Evolutionary conservation across 2,888 invertebrate species (phyloP), one percentile per base, ranked within the genome.

Genomic region (Hydropsyche betteni): DNA sequence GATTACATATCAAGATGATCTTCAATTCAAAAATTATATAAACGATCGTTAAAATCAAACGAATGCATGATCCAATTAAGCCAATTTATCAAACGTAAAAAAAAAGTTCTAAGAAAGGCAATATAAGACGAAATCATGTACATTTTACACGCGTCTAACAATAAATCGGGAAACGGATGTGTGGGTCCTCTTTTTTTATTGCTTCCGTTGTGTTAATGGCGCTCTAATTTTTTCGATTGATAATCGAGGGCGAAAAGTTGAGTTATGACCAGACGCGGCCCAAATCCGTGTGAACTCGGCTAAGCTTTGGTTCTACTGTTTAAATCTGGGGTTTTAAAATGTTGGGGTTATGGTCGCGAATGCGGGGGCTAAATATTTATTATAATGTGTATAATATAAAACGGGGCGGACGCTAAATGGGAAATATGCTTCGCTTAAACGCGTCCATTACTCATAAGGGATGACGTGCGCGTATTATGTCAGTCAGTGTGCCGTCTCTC

Each of bases 201-300:
- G 34, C 36, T 64, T 64, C 64, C 64, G 64, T 36, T 61, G 24
- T 10, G 64, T 36, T 64, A 64, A 64, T 64, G 64, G 34, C 34
- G 34, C 64, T 64, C 64, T 64, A 64, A 64, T 64, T 64, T 64
- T 64, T 64, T 64, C 64, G 64, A 64, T 69, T 50, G 69, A 44
- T 50, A 24, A 69, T 44, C 50, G 69, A 51, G 72, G 61, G 72
- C 38, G 55, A 72, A 72, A 55, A 58, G n/a, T 72, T 75, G 74
- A 79, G 50, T 76, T 76, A 77, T 75, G 79, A 75, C 68, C 75
- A 72, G 52, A 69, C 53, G 73, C 34, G 50, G 61, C 70, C 64
- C 8, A 44, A 74, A 16, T 68, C 76, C 79, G 79, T 79, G 79
- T 79, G 79, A 79, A 79, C 75, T 73, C 69, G 7, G 1, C 44